Base-by-base conservation (phyloP, 2,113 vertebrate genomes). In the Sapayoa aenigma region DNA sequence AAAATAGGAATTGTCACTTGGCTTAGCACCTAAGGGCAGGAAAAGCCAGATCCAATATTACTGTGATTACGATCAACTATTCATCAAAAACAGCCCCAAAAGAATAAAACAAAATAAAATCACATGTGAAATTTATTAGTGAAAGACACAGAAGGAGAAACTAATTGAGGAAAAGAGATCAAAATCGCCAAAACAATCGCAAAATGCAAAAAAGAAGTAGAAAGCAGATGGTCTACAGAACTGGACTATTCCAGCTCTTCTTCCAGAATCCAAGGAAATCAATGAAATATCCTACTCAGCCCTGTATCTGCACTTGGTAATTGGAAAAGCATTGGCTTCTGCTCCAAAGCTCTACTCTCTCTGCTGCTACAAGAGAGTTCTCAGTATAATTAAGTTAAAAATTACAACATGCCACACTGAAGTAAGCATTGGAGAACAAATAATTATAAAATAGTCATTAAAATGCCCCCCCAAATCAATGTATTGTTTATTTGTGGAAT, bases 401-500 rank as follows among this genome's bases (percentile, higher is more conserved):
- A 89, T 76, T 84, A 55, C 67, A 77, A 73, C 90, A 94, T 71
- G 21, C 53, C 74, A 73, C 9, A 24, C 66, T 33, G 93, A 94
- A 95, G 87, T 79, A 95, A 89, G 84, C 60, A 79, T 2, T 15
- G 58, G 53, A 79, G 81, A 93, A 95, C 28, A 89, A 87, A 94
- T 72, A 50, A 87, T 73, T 91, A 59, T 73, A 87, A 80, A 96
- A 79, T 19, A 49, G 53, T 58, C 66, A 65, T 69, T 41, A 87
- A 94, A 94, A 75, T 19, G 37, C 31, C 4, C 53, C 76, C 49
- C 49, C 46, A 39, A 72, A 95, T 89, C 89, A 58, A 65, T 58
- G 74, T 5, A 72, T 39, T 91, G 69, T 93, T 93, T 95, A 86
- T 89, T 89, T 85, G 71, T 73, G 74, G 89, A 94, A 96, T 93